Conservation (phyloP, 2,888 invertebrate genomes). For the Eupelmus urozonus region DNA sequence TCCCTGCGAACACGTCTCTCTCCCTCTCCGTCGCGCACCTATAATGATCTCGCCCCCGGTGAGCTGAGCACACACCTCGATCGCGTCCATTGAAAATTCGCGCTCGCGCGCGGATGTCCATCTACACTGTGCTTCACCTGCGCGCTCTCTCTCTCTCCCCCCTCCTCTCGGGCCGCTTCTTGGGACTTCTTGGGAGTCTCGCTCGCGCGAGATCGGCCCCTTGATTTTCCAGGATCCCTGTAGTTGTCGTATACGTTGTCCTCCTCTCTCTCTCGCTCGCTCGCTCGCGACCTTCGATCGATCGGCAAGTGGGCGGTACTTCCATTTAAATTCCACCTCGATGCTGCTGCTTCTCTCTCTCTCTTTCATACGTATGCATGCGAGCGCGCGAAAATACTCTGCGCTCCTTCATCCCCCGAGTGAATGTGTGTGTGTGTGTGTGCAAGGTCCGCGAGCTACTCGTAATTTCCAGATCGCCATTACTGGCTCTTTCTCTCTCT, state of each 20-base stretch:
- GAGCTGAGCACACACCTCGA: background rate
- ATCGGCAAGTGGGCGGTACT: slow-evolving; percentile 61
- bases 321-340: slow-evolving; percentile 60
- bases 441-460: slow-evolving; percentile 46
- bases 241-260: slow-evolving; percentile 46
- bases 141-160: too few relatives aligned
- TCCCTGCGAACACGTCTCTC: slow-evolving; percentile 11
- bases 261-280: slow-evolving; percentile 22
- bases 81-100: slow-evolving; percentile 53
- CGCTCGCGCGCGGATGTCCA: slow-evolving; percentile 30
- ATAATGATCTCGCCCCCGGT: slow-evolving; percentile 49
- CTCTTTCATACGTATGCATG: background rate
- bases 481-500: slow-evolving; percentile 33
- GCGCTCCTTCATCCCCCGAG: slow-evolving; percentile 3
- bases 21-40: slow-evolving; percentile 27
- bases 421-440: background rate
- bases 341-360: slow-evolving; percentile 13
- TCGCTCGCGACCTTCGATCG: slow-evolving; percentile 59
- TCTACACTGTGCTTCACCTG: slow-evolving; percentile 48
- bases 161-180: slow-evolving; percentile 45
- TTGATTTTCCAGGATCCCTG: slow-evolving; percentile 60
- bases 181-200: slow-evolving; percentile 61
- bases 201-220: slow-evolving; percentile 53
- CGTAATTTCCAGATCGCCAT: slow-evolving; percentile 57
- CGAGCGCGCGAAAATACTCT: slow-evolving; percentile 32